Evolutionary conservation across 2,888 invertebrate genomes (phyloP), one percentile per base, ranked within the genome.

Genomic region (Mycogona germanica): DNA sequence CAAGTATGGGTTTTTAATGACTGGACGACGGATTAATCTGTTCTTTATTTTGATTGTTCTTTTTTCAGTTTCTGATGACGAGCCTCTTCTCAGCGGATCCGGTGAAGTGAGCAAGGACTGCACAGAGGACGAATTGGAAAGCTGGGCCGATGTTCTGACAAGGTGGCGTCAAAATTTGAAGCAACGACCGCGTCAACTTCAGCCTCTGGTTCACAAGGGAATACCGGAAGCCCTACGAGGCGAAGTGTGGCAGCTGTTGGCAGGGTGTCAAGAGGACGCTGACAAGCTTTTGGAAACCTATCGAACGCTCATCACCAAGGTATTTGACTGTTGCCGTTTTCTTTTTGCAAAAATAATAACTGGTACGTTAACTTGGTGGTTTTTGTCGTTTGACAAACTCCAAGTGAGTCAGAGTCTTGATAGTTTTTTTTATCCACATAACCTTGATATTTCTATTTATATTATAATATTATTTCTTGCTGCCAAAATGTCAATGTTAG

Each of bases 21-120:
- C n/a, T n/a, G n/a, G n/a, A n/a, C n/a, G n/a, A n/a, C n/a, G n/a
- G n/a, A n/a, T n/a, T 14, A 35, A 35, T 35, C 12, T 35, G 35
- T 12, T 35, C 14, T 35, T 12, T 35, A n/a, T 35, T 25, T n/a
- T n/a, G n/a, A n/a, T n/a, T n/a, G n/a, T n/a, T n/a, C n/a, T n/a
- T 4, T 25, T 47, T 7, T 21, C 44, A 47, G 47, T 47, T 23
- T 41, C 41, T 78, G 89, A 91, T 74, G 91, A 91, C 65, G 97
- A 97, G 66, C 96, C 96, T 0, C 73, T 97, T 58, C 74, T 96
- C n/a, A 96, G 95, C 70, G 98, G 98, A 0, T 96, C 95, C 3
- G 98, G 98, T 0, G 82, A 87, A 65, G 97, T 98, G 1, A 92
- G 92, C 1, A 95, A 93, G 69, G 96, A 97, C 65, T 95, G 96